These are phyloP conservation scores for Theristicus caerulescens DNA, from an alignment of 2,113 vertebrate species.

Conservation along the genomic window DNA sequence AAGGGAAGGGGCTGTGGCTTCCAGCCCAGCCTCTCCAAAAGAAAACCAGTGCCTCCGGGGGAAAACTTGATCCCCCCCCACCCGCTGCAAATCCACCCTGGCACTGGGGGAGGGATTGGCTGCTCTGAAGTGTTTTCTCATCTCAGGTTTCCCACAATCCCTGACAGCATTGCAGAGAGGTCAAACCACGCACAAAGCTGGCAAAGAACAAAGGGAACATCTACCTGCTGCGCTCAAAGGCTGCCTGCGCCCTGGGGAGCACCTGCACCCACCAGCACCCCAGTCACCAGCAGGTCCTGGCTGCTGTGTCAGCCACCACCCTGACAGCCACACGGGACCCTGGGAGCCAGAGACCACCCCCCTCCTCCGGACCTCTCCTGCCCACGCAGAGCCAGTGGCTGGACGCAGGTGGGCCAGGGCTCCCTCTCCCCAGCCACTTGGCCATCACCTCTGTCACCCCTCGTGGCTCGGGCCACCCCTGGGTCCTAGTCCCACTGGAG, in stretches of 20 bases:
- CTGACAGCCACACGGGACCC: accelerated
- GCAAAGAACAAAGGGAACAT: conserved; percentile 12
- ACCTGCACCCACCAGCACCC: not conserved
- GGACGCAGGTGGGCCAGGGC: not conserved
- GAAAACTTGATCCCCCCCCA: not conserved
- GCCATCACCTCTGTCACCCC: not conserved
- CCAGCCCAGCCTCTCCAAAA: not conserved
- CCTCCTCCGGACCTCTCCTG: not conserved
- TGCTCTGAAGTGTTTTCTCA: not conserved
- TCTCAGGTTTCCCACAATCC: conserved; percentile 22
- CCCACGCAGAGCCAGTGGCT: not conserved
- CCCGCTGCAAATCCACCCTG: not conserved
- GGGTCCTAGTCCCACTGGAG: not conserved
- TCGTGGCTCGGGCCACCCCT: accelerated
- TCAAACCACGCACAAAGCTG: not conserved
- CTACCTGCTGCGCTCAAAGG: not conserved
- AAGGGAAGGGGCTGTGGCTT: not conserved
- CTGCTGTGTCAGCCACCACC: not conserved
- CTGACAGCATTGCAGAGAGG: not conserved
- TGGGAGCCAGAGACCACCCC: accelerated
- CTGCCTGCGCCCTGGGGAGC: not conserved
- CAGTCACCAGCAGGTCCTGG: not conserved
- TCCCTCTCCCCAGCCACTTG: not conserved
- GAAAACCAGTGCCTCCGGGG: not conserved
- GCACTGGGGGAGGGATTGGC: not conserved